Evolutionary conservation across 2,797 vertebrate species (phyloP).

Genomic region (Caiman crocodilus): DNA sequence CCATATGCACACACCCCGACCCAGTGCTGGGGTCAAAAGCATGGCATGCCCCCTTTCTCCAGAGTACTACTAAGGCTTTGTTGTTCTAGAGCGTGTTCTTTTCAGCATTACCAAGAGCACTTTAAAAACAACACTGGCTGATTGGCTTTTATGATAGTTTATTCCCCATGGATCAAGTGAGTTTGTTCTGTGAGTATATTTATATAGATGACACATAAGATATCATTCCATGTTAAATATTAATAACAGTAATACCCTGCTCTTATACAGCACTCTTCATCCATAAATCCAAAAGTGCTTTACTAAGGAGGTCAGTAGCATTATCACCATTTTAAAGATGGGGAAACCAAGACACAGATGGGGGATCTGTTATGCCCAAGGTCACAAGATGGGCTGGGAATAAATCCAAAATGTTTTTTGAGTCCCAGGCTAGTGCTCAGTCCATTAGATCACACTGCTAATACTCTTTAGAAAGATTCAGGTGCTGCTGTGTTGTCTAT

Average conservation of each 20-base stretch:
- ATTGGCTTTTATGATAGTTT: neutral
- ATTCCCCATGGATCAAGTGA: neutral
- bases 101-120: too few species aligned
- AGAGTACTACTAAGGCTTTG: neutral
- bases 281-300: neutral
- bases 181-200: neutral
- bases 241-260: neutral
- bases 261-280: neutral
- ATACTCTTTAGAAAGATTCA: rapidly evolving
- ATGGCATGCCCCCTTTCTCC: neutral
- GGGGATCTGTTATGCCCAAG: too few species aligned
- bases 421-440: rapidly evolving
- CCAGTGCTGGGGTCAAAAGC: neutral
- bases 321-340: neutral
- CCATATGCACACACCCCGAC: neutral
- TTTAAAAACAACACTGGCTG: neutral
- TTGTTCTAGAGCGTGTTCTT: neutral
- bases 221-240: neutral
- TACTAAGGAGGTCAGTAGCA: neutral
- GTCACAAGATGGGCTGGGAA: neutral
- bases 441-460: rapidly evolving
- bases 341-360: neutral
- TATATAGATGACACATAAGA: neutral
- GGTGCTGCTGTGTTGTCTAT: rapidly evolving
- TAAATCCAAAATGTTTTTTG: rapidly evolving